Evolutionary conservation across 2,888 invertebrate species (phyloP).

Genomic region (Lathronympha strigana): DNA sequence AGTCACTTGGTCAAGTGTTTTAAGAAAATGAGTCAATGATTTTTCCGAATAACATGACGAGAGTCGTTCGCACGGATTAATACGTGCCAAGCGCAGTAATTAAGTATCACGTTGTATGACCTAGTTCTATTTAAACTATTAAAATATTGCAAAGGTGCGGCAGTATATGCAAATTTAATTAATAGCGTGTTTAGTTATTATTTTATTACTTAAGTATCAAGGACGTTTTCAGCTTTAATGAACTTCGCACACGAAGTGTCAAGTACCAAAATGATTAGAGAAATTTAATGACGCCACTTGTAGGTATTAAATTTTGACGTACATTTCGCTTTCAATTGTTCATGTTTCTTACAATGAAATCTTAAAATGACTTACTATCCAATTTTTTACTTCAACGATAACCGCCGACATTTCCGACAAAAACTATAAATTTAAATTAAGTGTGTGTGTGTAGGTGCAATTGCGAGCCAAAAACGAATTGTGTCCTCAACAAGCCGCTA

Average conservation of each 20-base stretch:
- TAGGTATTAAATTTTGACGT: background rate
- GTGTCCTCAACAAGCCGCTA: background rate
- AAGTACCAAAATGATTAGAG: background rate
- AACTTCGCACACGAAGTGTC: background rate
- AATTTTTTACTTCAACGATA: background rate
- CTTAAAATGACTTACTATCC: background rate
- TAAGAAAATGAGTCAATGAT: constrained; percentile 35
- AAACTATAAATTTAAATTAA: background rate
- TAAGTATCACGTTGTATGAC: constrained; percentile 18
- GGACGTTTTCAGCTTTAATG: constrained; percentile 1
- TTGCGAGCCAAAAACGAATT: background rate
- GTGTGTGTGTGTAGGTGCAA: background rate
- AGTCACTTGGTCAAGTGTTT: constrained; percentile 25
- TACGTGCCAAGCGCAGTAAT: constrained; percentile 15
- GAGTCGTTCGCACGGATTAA: constrained; percentile 7
- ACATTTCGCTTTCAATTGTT: background rate
- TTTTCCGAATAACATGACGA: constrained; percentile 33
- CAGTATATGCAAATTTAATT: constrained; percentile 3
- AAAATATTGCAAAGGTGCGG: constrained; percentile 26
- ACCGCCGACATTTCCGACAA: too few species aligned
- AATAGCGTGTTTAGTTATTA: constrained; percentile 3
- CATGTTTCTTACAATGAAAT: background rate
- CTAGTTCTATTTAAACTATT: constrained; percentile 19
- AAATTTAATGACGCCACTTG: background rate
- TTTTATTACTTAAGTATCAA: background rate